Evolutionary conservation across 2,113 vertebrate genomes (phyloP).

Genomic region (Psephotus haematonotus): DNA sequence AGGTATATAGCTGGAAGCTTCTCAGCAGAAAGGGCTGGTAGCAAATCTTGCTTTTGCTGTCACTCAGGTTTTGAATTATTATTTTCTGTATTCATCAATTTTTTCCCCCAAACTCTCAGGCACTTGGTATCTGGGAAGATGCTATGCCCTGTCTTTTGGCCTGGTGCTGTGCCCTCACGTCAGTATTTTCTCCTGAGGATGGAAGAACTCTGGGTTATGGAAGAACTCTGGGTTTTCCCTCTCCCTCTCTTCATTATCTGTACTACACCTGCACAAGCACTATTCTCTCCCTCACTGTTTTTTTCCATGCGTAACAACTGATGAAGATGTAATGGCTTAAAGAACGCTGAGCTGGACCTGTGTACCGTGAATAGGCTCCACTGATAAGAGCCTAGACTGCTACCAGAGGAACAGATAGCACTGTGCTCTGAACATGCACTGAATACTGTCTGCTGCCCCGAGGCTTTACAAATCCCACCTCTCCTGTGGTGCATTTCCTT

Average conservation of each 20-base stretch:
- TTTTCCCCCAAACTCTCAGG: neutral
- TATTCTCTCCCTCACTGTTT: neutral
- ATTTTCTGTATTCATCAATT: neutral
- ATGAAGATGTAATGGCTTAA: neutral
- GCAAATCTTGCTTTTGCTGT: neutral
- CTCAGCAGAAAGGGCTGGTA: neutral
- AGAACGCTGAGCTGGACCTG: neutral
- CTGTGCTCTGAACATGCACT: neutral
- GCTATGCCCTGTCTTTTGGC: neutral
- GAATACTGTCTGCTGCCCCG: rapidly evolving
- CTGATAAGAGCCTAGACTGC: no score
- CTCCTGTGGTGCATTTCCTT: neutral
- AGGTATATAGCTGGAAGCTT: neutral
- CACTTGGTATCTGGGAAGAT: neutral
- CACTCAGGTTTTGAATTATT: neutral
- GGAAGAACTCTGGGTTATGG: neutral
- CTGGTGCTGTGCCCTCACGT: neutral
- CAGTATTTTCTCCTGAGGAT: neutral
- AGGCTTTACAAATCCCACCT: neutral
- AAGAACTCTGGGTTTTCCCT: neutral
- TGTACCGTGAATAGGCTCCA: neutral
- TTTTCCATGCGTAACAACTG: neutral
- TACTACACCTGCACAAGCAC: neutral
- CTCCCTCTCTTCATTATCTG: neutral
- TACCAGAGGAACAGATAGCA: neutral